phyloP scores from a whole-genome alignment of 2,797 vertebrate species.

The Sylvilagus floridanus region DNA sequence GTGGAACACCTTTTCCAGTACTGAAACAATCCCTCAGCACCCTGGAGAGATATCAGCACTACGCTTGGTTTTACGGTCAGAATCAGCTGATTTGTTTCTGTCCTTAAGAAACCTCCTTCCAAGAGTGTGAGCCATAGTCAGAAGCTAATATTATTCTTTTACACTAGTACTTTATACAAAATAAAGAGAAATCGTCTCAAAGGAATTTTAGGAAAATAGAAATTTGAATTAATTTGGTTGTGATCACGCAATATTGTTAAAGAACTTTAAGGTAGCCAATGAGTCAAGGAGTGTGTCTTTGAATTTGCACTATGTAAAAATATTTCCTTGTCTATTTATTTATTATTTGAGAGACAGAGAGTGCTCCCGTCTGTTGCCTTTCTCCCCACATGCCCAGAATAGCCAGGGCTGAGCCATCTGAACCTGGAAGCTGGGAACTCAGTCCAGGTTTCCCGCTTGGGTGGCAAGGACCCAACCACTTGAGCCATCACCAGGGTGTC shows the following conservation, averaged over 20 bases:
- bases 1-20: slow-evolving; percentile 56
- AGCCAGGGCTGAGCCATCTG: too few relatives aligned
- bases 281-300: background rate
- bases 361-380: too few relatives aligned
- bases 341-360: too few relatives aligned
- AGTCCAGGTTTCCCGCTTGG: too few relatives aligned
- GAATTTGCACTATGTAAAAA: background rate
- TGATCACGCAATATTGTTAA: background rate
- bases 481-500: too few relatives aligned
- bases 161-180: background rate
- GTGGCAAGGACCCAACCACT: too few relatives aligned
- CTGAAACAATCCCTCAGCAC: slow-evolving; percentile 66
- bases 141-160: background rate
- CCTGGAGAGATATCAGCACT: slow-evolving; percentile 34
- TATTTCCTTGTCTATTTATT: too few relatives aligned
- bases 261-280: background rate
- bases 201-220: background rate
- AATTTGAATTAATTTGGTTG: background rate
- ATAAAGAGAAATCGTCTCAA: background rate
- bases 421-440: too few relatives aligned
- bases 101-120: background rate
- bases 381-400: too few relatives aligned
- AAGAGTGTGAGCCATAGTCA: background rate
- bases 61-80: slow-evolving; percentile 60
- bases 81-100: slow-evolving; percentile 61